Conservation (phyloP, 1,140 invertebrate genomes). For the Phocides pigmalion region DNA sequence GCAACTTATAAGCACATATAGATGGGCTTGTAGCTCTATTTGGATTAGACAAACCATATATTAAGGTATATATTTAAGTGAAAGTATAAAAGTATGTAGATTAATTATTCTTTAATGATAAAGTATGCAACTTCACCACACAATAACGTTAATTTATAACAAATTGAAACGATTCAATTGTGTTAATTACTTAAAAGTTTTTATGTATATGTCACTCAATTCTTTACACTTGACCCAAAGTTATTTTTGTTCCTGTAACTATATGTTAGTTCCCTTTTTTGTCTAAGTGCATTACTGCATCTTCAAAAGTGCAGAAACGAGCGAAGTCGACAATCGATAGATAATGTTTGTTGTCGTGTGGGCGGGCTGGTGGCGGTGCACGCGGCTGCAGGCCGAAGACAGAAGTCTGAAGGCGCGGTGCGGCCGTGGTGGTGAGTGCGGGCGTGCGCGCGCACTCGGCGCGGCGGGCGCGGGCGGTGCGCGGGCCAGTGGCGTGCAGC, state of each 20-base stretch:
- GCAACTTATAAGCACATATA: background rate
- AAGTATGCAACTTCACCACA: no score
- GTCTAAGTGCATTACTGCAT: slow-evolving; percentile 40
- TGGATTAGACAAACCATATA: no score
- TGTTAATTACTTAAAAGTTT: no score
- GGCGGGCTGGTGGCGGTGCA: slow-evolving; percentile 62
- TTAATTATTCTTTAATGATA: no score
- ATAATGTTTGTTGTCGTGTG: slow-evolving; percentile 63
- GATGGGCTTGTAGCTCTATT: no score
- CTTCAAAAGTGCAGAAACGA: slow-evolving; percentile 51
- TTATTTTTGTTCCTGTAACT: no score
- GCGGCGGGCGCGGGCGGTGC: slow-evolving; percentile 64
- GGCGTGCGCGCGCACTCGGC: slow-evolving; percentile 56
- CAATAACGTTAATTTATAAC: no score
- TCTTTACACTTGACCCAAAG: no score
- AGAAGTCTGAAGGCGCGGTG: slow-evolving; percentile 48
- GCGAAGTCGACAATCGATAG: slow-evolving; percentile 62
- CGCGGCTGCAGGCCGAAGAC: slow-evolving; percentile 58
- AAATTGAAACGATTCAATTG: no score
- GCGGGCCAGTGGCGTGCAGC: slow-evolving; percentile 76
- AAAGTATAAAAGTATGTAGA: no score
- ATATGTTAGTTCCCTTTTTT: slow-evolving; percentile 5
- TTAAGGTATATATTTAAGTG: no score
- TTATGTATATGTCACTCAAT: no score
- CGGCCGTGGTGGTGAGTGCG: slow-evolving; percentile 50